These are phyloP conservation scores for Tethya wilhelma DNA, from an alignment of 37 sponge, comb jelly and placozoan genomes.

Conservation along the genomic window DNA sequence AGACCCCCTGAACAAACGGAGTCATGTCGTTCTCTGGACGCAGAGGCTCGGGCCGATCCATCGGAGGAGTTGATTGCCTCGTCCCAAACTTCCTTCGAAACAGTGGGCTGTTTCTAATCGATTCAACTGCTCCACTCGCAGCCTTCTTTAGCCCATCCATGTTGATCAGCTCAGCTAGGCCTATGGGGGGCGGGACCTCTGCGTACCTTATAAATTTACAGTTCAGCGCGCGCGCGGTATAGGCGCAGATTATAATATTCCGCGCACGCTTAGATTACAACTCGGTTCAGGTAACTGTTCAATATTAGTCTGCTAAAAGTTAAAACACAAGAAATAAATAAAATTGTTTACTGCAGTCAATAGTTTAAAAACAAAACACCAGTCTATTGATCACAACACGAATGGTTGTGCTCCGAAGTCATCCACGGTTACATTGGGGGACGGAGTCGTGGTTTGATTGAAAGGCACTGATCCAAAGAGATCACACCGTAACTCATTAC, in stretches of 20 bases:
- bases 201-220: too few relatives aligned
- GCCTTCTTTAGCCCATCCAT: conserved; percentile 83
- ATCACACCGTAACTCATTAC: conserved; percentile 20
- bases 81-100: conserved; percentile 73
- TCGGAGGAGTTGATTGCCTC: background rate
- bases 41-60: conserved; percentile 8
- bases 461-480: conserved; percentile 43
- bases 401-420: conserved; percentile 26
- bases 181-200: too few relatives aligned
- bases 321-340: too few relatives aligned
- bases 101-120: conserved; percentile 77
- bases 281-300: too few relatives aligned
- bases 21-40: conserved; percentile 75
- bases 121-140: conserved; percentile 62
- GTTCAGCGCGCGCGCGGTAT: too few relatives aligned
- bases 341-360: too few relatives aligned
- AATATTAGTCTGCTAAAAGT: too few relatives aligned
- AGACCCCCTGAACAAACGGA: conserved; percentile 85
- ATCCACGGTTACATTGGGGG: conserved; percentile 4
- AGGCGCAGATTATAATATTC: too few relatives aligned
- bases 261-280: too few relatives aligned
- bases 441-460: background rate
- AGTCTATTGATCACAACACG: background rate
- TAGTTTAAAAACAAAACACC: too few relatives aligned
- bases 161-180: too few relatives aligned